Evolutionary conservation across 2,888 invertebrate genomes (phyloP), one percentile per base, ranked within the genome.

Genomic region (Harpalus rubripes): DNA sequence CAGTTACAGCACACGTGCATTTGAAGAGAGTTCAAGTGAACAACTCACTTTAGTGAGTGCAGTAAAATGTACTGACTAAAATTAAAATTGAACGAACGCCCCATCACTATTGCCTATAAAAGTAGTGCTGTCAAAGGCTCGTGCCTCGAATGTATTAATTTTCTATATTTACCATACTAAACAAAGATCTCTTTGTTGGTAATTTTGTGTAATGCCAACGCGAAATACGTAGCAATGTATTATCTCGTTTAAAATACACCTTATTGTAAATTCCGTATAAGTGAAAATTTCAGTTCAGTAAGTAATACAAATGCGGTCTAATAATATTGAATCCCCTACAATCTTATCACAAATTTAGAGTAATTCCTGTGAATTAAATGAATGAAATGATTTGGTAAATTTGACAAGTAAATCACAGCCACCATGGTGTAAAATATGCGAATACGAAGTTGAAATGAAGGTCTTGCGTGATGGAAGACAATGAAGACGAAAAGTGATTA

Each of bases 401-500:
- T 74, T 74, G 72, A 74, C 72, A 74, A 74, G 72, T 22, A 74
- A 74, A 74, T 74, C 72, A 74, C 72, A 44, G 39, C 10, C 32
- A 52, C 32, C n/a, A 12, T 32, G 39, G 4, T 74, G 44, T 74
- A 41, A 68, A 68, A 68, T 68, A 68, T 68, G 39, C 39, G 63
- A 10, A 63, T 39, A 12, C n/a, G 15, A n/a, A 15, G 32, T 5
- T n/a, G 32, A 39, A 74, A 74, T 74, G 72, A 44, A 74, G 44
- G 18, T 8, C 12, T 74, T 12, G 72, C 72, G 72, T 74, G 72
- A 41, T 15, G 16, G 1, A 10, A 74, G 44, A 44, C 72, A 74
- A 74, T 74, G 72, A 74, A 74, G 72, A 44, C 44, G 44, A 74
- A 44, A 74, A 74, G 72, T 74, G 72, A 74, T 74, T 74, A 41